Base-by-base conservation (phyloP, 2,113 vertebrate species). In the Todiramphus chloris region DNA sequence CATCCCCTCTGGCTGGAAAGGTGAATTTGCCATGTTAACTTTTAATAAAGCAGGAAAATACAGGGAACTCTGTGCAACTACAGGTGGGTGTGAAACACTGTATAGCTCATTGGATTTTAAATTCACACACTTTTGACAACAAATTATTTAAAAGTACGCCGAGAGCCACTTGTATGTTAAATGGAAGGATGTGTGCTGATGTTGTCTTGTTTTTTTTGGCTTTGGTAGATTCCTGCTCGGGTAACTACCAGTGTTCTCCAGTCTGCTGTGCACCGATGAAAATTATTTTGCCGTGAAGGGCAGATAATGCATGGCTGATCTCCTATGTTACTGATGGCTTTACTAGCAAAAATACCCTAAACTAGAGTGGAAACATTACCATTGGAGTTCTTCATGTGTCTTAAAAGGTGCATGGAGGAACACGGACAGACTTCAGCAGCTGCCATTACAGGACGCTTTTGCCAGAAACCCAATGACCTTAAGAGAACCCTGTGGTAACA, bases 211-310 rank as follows among this genome's bases (percentile, higher is more conserved):
- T 97, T 97, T 53, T 53, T 98, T 97, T 98, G 98, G 97, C 97
- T 97, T 97, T 94, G 98, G 96, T 98, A 99, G 99, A 99, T 99
- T 97, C 98, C 99, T 96, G 98, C 99, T 97, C 98, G 98, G 97
- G 98, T 98, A 95, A 98, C 99, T 95, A 98, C 99, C 98, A 98
- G 99, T 95, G 99, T 98, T 98, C 98, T 99, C 96, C 99, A 99
- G 98, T 98, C 98, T 97, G 97, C 98, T 88, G 98, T 98, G 98
- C 98, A 99, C 97, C 98, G 98, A 97, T 99, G 99, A 99, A 98
- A 98, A 97, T 90, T 91, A 84, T 86, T 96, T 96, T 97, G 97
- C 98, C 97, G 69, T 93, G 98, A 98, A 98, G 98, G 98, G 98
- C 98, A 98, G 97, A 97, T 98, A 97, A 98, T 98, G 97, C 98